Base-by-base conservation (phyloP, 2,888 invertebrate species). In the Ceriagrion tenellum region DNA sequence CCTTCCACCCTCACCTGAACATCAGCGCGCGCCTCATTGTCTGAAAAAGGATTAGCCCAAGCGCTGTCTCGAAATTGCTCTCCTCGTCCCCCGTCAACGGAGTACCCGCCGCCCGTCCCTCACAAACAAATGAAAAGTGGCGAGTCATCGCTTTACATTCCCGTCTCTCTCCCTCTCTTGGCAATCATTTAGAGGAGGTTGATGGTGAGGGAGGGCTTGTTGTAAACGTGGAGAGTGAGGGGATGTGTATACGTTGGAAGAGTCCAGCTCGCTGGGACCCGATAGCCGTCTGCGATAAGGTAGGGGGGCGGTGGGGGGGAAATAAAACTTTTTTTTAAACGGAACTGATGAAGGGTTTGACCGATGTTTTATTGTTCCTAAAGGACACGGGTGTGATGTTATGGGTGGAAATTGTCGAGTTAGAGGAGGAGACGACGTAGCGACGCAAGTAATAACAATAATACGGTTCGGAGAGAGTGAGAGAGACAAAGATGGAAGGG, bases 311-410 rank as follows among this genome's bases (percentile, higher is more conserved):
- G n/a, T n/a, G n/a, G n/a, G n/a, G n/a, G n/a, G n/a, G n/a, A n/a
- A n/a, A n/a, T n/a, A 74, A 74, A 93, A 74, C 93, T 81, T 26
- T 59, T 56, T 63, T 23, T 69, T 81, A 30, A 81, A 81, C 35
- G 81, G 81, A 74, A 69, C 56, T 93, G 93, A 93, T 93, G 93
- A 93, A 93, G 69, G 93, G 93, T 91, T 91, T 91, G 91, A 91
- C 91, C 91, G 55, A 63, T 93, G 81, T 81, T 81, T 81, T 81
- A 81, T 81, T 81, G 81, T 81, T 81, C 81, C 81, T 0, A n/a
- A 47, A 16, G 81, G 81, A 81, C 81, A 81, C 81, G 81, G 81
- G 81, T 35, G 69, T n/a, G 69, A 69, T 26, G 69, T 10, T 23
- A 69, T 69, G 30, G 81, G 35, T 26, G 81, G 30, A 35, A 81